Conservation (phyloP, 2,888 invertebrate genomes). For the Rhabditoides inermis region DNA sequence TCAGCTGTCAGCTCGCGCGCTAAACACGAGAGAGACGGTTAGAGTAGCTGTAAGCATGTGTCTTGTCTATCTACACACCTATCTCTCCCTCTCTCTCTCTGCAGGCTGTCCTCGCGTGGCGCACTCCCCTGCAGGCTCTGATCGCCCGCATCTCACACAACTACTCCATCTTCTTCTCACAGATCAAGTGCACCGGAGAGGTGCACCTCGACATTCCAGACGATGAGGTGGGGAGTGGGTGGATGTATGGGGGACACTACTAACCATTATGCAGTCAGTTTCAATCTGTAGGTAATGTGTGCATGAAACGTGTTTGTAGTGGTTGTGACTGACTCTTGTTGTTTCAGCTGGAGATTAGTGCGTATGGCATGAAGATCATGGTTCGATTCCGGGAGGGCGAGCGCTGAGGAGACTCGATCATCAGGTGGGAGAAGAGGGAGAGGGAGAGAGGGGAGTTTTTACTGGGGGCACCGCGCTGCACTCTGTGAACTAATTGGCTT, state of each 20-base stretch:
- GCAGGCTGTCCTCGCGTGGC: constrained; percentile 46
- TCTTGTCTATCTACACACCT: too few species aligned
- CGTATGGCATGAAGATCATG: constrained; percentile 71
- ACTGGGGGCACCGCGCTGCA: too few species aligned
- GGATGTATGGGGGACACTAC: too few species aligned
- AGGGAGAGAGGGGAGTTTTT: not conserved
- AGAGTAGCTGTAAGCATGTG: too few species aligned
- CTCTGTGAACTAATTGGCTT: too few species aligned
- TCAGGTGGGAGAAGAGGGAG: constrained; percentile 51
- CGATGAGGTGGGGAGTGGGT: constrained; percentile 22
- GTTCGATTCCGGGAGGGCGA: constrained; percentile 78
- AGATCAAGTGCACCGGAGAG: constrained; percentile 55
- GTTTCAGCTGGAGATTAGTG: constrained; percentile 67
- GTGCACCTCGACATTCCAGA: constrained; percentile 44
- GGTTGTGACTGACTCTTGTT: too few species aligned
- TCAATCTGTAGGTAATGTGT: too few species aligned
- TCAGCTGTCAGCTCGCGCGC: too few species aligned
- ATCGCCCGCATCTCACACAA: constrained; percentile 53
- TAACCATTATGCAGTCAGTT: too few species aligned
- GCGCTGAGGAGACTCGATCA: constrained; percentile 72
- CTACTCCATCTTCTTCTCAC: constrained; percentile 54
- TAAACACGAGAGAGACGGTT: too few species aligned
- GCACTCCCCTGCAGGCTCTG: constrained; percentile 52
- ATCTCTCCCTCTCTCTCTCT: too few species aligned
- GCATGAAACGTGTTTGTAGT: too few species aligned